Evolutionary conservation across 2,113 vertebrate genomes (phyloP).

Genomic region (Gobius niger): DNA sequence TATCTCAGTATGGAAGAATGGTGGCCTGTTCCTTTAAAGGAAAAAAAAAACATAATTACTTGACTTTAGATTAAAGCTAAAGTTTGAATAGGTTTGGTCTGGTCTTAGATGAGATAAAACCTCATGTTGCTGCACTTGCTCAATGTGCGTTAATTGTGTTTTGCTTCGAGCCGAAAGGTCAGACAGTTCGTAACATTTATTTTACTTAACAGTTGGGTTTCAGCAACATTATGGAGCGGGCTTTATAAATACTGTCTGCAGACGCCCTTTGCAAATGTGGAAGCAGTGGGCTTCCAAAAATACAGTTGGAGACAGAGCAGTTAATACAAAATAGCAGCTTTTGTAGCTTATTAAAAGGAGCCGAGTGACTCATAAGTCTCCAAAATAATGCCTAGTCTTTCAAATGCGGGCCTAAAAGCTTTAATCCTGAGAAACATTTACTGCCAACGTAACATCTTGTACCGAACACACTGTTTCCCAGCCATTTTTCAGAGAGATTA

Average conservation of each 20-base stretch:
- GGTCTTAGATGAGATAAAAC: not conserved
- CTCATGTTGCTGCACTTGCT: not conserved
- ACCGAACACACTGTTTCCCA: not conserved
- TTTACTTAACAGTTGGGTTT: not conserved
- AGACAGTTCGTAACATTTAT: not conserved
- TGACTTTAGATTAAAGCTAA: no score
- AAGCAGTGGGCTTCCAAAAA: not conserved
- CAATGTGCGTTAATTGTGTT: not conserved
- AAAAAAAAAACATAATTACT: no score
- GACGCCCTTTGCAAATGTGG: not conserved
- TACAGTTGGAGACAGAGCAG: not conserved
- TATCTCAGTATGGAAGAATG: no score
- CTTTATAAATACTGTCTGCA: not conserved
- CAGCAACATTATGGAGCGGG: not conserved
- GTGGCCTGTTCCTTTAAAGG: no score
- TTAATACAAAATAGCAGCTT: constrained; percentile 10
- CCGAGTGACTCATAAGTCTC: constrained; percentile 1
- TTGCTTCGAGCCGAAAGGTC: not conserved
- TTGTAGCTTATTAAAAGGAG: constrained; percentile 11
- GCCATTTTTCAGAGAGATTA: not conserved
- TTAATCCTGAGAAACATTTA: not conserved
- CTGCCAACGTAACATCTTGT: constrained; percentile 1
- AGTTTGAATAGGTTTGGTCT: not conserved
- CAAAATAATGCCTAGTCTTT: constrained; percentile 1
- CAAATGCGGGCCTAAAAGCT: not conserved